Percentiles rank a stretch among this genome's conserved stretches.
These are phyloP conservation scores for Trypoxylus dichotomus DNA, from an alignment of 1,140 invertebrate genomes.

Conservation along the genomic window DNA sequence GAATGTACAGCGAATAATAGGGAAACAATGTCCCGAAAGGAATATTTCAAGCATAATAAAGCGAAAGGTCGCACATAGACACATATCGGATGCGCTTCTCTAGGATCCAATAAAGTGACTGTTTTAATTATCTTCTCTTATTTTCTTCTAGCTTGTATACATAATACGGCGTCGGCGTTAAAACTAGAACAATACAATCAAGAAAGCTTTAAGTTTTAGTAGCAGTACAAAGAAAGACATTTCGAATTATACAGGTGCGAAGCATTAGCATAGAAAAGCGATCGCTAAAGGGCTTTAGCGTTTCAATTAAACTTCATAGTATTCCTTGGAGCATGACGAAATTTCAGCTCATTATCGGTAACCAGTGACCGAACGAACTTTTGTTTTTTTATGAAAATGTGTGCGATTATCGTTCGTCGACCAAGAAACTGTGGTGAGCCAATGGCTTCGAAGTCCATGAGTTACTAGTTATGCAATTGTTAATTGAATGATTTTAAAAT, in stretches of 20 bases:
- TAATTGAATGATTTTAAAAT: slow-evolving; percentile 23
- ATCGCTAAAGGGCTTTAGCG: slow-evolving; percentile 3
- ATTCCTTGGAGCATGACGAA: background rate
- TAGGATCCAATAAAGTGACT: background rate
- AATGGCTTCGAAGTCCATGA: slow-evolving; percentile 26
- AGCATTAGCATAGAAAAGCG: slow-evolving; percentile 19
- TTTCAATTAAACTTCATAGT: slow-evolving; percentile 20
- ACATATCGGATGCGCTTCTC: background rate
- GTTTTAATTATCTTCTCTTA: slow-evolving; percentile 10
- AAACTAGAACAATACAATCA: slow-evolving; percentile 23
- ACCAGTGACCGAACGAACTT: slow-evolving; percentile 15
- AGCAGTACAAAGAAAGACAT: slow-evolving; percentile 1
- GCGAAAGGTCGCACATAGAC: background rate
- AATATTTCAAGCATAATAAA: too few relatives aligned
- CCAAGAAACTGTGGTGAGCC: background rate
- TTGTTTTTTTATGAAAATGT: slow-evolving; percentile 27
- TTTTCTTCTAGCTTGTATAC: background rate
- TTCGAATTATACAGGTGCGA: slow-evolving; percentile 18
- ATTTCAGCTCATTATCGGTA: slow-evolving; percentile 15
- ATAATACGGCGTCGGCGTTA: background rate
- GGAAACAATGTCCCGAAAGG: too few relatives aligned
- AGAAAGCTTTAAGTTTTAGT: slow-evolving; percentile 13
- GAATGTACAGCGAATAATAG: too few relatives aligned
- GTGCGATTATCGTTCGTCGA: background rate
- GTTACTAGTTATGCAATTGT: slow-evolving; percentile 17